Conservation (phyloP, 2,888 invertebrate species). For the Polyommatus icarus region DNA sequence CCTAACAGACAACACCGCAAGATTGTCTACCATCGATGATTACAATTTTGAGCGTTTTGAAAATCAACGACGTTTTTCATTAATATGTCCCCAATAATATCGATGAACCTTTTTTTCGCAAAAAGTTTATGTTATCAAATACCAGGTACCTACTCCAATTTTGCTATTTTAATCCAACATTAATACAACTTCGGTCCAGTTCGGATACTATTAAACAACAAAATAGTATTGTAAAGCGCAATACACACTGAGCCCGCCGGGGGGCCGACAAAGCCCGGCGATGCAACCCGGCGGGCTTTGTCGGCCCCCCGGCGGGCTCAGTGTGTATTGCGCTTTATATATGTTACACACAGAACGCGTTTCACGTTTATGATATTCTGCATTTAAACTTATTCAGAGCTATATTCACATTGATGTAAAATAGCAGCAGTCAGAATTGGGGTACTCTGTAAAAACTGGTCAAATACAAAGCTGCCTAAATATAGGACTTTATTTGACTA, state of each 20-base stretch:
- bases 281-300: too few species aligned
- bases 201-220: too few species aligned
- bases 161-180: background rate
- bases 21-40: background rate
- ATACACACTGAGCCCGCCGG: too few species aligned
- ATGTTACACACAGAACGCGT: too few species aligned
- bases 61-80: background rate
- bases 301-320: too few species aligned
- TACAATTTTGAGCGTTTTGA: background rate
- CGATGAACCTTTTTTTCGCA: background rate
- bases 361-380: too few species aligned
- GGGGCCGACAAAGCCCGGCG: too few species aligned
- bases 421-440: background rate
- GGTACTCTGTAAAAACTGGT: background rate
- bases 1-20: background rate
- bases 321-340: too few species aligned
- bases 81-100: background rate
- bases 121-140: background rate
- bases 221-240: too few species aligned
- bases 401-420: too few species aligned
- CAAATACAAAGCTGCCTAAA: background rate
- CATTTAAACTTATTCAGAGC: too few species aligned
- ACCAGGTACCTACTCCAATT: background rate
- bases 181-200: too few species aligned
- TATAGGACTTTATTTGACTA: constrained; percentile 11